These are phyloP conservation scores for Alauda arvensis DNA, from an alignment of 2,797 vertebrate genomes.

Conservation along the genomic window DNA sequence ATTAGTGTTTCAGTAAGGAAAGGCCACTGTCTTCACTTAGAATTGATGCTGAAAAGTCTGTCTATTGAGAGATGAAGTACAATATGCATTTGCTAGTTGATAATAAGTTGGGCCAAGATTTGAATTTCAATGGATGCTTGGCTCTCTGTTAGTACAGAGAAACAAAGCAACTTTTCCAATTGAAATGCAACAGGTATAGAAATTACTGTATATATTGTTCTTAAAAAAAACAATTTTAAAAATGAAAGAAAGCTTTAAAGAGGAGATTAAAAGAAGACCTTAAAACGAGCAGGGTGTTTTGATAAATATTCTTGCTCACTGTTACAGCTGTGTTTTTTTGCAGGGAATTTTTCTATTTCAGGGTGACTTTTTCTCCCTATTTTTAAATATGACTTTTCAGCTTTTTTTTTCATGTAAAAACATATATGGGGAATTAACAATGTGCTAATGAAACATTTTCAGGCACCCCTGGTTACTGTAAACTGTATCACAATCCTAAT, in stretches of 20 bases:
- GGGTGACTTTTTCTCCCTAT: fast-evolving
- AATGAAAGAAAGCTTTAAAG: background rate
- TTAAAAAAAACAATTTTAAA: background rate
- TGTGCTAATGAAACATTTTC: background rate
- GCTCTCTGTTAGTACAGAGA: background rate
- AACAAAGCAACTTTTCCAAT: background rate
- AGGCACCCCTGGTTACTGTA: background rate
- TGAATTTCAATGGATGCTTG: background rate
- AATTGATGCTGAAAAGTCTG: background rate
- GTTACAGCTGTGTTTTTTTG: background rate
- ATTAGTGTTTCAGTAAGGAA: background rate
- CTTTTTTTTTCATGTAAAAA: background rate
- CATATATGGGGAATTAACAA: background rate
- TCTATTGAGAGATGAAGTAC: background rate
- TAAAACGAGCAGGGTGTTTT: background rate
- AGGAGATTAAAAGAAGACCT: background rate
- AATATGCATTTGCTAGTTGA: background rate
- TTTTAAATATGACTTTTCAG: background rate
- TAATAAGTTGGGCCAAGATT: background rate
- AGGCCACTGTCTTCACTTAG: background rate
- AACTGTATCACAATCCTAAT: background rate
- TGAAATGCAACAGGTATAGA: background rate
- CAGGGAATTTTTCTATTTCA: background rate
- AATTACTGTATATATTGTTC: background rate
- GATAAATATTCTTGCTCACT: background rate